These are phyloP conservation scores for Tragopan temminckii DNA, from an alignment of 2,797 vertebrate genomes.

Conservation along the genomic window DNA sequence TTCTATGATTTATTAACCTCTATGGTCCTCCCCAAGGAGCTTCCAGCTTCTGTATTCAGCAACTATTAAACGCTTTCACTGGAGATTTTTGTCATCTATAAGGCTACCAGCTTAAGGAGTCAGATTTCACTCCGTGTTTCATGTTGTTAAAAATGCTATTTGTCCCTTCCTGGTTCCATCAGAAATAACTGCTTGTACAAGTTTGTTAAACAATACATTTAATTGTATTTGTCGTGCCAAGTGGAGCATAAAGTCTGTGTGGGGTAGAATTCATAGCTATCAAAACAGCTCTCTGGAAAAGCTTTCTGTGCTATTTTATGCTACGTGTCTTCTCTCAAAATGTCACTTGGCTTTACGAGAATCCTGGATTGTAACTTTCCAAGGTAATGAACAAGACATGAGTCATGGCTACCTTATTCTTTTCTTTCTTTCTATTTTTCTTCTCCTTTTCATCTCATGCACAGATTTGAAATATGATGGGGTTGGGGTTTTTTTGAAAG, in stretches of 20 bases:
- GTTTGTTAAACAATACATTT: conserved; percentile 13
- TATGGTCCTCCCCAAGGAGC: not conserved
- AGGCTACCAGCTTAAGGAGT: not conserved
- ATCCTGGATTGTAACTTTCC: not conserved
- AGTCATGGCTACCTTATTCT: not conserved
- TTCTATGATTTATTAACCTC: not conserved
- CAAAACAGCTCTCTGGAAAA: not conserved
- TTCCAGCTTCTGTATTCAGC: not conserved
- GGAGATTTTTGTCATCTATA: not conserved
- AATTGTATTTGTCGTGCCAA: conserved; percentile 22
- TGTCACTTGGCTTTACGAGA: conserved; percentile 4
- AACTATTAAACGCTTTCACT: not conserved
- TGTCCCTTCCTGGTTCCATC: not conserved
- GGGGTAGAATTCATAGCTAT: not conserved
- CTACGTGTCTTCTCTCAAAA: not conserved
- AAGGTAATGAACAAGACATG: not conserved
- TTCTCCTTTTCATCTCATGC: not conserved
- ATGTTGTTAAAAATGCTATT: not conserved
- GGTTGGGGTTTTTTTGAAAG: not conserved
- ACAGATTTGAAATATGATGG: not conserved
- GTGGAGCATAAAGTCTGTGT: not conserved
- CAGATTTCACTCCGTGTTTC: not conserved
- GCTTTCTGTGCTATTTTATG: not conserved
- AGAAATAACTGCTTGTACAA: not conserved
- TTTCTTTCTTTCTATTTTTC: no score